Conservation (phyloP, 2,888 invertebrate species). For the Tipula vernalis region DNA sequence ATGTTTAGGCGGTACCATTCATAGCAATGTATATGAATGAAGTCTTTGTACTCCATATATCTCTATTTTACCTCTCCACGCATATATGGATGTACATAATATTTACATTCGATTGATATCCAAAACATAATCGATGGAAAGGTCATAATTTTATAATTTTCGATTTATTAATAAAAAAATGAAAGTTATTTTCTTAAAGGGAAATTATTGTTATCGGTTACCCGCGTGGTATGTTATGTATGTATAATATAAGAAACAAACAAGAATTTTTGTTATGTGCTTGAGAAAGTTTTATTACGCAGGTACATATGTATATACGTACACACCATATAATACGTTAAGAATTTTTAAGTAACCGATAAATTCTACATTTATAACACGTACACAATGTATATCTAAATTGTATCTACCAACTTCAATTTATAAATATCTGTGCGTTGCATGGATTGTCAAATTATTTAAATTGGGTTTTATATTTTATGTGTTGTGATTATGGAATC, state of each 20-base stretch:
- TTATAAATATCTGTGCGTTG: background rate
- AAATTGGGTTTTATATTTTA: background rate
- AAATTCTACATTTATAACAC: background rate
- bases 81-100: background rate
- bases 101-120: background rate
- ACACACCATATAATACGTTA: background rate
- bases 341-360: background rate
- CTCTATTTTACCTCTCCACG: too few relatives aligned
- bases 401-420: background rate
- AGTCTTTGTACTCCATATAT: background rate
- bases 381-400: background rate
- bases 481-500: background rate
- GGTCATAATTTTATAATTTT: background rate
- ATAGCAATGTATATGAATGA: background rate
- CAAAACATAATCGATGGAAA: background rate
- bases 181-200: background rate
- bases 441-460: background rate
- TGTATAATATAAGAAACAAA: background rate
- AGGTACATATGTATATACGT: background rate
- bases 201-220: background rate
- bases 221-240: background rate
- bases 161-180: background rate
- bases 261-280: background rate
- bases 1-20: background rate
- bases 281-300: background rate